Evolutionary conservation across 2,888 invertebrate genomes (phyloP).

Genomic region (Theretra japonica): DNA sequence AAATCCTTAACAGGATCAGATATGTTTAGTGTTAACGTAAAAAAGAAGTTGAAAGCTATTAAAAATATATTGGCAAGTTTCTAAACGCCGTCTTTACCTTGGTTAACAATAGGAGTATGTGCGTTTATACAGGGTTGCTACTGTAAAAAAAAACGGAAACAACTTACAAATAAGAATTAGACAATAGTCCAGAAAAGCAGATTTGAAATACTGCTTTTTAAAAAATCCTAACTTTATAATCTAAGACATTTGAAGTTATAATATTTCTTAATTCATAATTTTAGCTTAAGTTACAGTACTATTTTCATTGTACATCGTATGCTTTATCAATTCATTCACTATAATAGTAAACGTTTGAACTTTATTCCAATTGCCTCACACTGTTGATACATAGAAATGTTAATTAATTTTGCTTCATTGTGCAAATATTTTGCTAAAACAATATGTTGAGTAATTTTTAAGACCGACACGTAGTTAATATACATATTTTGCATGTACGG

Average conservation of each 20-base stretch:
- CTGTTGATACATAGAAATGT: not conserved
- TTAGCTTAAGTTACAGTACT: no score
- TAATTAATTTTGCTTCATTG: slow-evolving; percentile 1
- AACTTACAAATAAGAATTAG: not conserved
- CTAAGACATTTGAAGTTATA: no score
- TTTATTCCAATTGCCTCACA: slow-evolving; percentile 3
- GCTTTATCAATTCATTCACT: not conserved
- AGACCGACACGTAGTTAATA: not conserved
- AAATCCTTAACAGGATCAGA: no score
- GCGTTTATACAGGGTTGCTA: slow-evolving; percentile 1
- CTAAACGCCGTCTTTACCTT: slow-evolving; percentile 4
- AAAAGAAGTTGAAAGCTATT: not conserved
- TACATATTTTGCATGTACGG: not conserved
- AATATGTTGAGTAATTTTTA: slow-evolving; percentile 15
- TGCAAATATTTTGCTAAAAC: slow-evolving; percentile 2
- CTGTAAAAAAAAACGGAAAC: not conserved
- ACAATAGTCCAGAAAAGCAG: no score
- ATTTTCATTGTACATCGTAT: not conserved
- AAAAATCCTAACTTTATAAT: no score
- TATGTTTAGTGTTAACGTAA: not conserved
- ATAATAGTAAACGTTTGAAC: not conserved
- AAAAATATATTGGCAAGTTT: not conserved
- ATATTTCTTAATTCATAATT: no score
- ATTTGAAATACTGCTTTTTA: no score
- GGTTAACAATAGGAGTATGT: not conserved